These are phyloP conservation scores for Ectropis crepuscularia DNA, from an alignment of 2,888 invertebrate genomes.

Conservation along the genomic window DNA sequence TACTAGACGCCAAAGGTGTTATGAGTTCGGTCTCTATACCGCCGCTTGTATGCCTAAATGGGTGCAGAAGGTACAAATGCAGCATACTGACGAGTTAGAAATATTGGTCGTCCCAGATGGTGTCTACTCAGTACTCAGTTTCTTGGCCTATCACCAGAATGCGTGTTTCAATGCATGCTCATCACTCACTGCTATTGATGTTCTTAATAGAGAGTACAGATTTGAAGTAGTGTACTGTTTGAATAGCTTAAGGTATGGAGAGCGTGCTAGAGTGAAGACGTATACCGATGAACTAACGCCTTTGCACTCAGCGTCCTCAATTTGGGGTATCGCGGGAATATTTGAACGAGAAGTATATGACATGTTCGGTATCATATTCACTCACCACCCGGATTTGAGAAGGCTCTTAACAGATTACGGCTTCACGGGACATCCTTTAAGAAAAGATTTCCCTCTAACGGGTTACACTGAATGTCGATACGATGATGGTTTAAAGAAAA, in stretches of 20 bases:
- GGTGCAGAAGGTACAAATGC: slow-evolving; percentile 74
- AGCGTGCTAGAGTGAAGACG: slow-evolving; percentile 64
- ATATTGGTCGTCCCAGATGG: slow-evolving; percentile 72
- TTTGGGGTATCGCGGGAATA: slow-evolving; percentile 62
- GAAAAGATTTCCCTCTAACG: slow-evolving; percentile 74
- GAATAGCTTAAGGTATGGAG: slow-evolving; percentile 63
- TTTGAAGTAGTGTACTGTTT: slow-evolving; percentile 72
- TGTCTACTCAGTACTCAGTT: slow-evolving; percentile 63
- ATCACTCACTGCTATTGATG: slow-evolving; percentile 69
- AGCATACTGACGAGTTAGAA: slow-evolving; percentile 71
- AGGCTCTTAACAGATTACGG: slow-evolving; percentile 77
- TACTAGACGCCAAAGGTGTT: slow-evolving; percentile 60
- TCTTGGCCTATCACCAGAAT: slow-evolving; percentile 69
- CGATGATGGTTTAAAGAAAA: slow-evolving; percentile 74
- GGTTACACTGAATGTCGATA: slow-evolving; percentile 77
- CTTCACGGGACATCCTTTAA: slow-evolving; percentile 73
- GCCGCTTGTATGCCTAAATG: slow-evolving; percentile 75
- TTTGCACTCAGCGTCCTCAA: slow-evolving; percentile 59
- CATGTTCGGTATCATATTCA: slow-evolving; percentile 73
- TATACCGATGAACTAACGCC: slow-evolving; percentile 78
- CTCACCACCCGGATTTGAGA: slow-evolving; percentile 75
- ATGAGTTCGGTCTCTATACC: slow-evolving; percentile 75
- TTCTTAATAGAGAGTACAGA: slow-evolving; percentile 67
- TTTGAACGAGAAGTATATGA: slow-evolving; percentile 76
- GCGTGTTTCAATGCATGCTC: slow-evolving; percentile 70